phyloP scores from a whole-genome alignment of 2,113 vertebrate genomes.

The Eubucco bourcierii region DNA sequence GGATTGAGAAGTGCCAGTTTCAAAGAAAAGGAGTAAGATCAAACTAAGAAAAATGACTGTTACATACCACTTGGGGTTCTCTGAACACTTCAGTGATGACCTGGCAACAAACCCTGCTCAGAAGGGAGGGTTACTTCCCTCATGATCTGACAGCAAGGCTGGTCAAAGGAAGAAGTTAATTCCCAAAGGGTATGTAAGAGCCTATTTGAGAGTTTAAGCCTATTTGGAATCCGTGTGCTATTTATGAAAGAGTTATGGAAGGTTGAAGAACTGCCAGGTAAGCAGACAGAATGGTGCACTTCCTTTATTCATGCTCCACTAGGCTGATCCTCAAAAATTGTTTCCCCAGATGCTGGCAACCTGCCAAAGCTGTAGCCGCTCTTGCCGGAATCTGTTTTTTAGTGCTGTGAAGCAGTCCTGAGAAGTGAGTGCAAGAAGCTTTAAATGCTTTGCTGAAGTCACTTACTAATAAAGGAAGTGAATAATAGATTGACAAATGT shows the following conservation, averaged over 20 bases:
- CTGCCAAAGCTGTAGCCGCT: background rate
- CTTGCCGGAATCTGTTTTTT: slow-evolving; percentile 17
- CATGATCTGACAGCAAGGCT: background rate
- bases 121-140: background rate
- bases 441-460: background rate
- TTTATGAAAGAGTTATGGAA: slow-evolving; percentile 6
- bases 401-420: background rate
- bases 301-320: slow-evolving; percentile 13
- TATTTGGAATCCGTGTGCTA: slow-evolving; percentile 12
- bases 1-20: background rate
- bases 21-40: background rate
- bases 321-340: slow-evolving; percentile 10
- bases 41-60: background rate
- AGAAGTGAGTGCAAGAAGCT: background rate
- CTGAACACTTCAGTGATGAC: slow-evolving; percentile 1
- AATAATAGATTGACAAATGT: background rate
- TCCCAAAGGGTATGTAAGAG: background rate
- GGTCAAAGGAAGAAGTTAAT: slow-evolving; percentile 10
- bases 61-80: background rate
- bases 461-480: background rate
- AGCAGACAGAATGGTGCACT: background rate
- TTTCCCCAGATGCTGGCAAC: background rate
- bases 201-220: slow-evolving; percentile 9
- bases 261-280: slow-evolving; percentile 16
- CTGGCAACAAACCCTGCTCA: background rate